Conservation (phyloP, 2,113 vertebrate genomes). For the Riparia riparia region DNA sequence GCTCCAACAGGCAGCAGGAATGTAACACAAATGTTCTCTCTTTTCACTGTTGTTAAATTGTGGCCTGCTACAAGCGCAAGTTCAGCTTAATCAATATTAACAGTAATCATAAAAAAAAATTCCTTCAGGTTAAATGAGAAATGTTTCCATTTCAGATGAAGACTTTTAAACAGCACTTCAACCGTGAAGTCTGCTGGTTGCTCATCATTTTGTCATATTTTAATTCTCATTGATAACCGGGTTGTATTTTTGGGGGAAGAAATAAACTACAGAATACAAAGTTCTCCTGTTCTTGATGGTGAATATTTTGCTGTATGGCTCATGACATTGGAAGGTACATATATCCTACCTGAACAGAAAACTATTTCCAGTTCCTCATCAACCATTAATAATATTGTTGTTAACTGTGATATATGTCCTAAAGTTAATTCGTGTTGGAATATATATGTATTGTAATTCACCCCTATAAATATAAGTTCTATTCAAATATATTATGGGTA, state of each 20-base stretch:
- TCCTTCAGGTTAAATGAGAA: not conserved
- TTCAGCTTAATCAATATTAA: not conserved
- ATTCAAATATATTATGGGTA: too few species aligned
- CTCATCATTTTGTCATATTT: not conserved
- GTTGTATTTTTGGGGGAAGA: not conserved
- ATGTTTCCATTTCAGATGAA: not conserved
- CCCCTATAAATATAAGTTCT: too few species aligned
- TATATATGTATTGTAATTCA: too few species aligned
- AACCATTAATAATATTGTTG: not conserved
- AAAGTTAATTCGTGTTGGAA: too few species aligned
- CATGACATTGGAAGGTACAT: not conserved
- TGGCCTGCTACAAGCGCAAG: not conserved
- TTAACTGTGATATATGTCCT: too few species aligned
- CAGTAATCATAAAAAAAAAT: not conserved
- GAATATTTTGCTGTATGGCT: not conserved
- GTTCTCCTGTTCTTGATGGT: not conserved
- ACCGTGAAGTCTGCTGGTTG: not conserved
- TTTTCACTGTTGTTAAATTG: not conserved
- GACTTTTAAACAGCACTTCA: not conserved
- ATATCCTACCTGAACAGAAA: not conserved
- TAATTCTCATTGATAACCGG: not conserved
- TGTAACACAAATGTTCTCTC: not conserved
- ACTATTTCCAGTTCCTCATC: not conserved
- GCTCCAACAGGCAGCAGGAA: not conserved
- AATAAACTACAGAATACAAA: not conserved